A percentile compares a stretch with the other conserved stretches of the same genome.
phyloP scores from a whole-genome alignment of 2,888 invertebrate species.

The Dilophus febrilis region DNA sequence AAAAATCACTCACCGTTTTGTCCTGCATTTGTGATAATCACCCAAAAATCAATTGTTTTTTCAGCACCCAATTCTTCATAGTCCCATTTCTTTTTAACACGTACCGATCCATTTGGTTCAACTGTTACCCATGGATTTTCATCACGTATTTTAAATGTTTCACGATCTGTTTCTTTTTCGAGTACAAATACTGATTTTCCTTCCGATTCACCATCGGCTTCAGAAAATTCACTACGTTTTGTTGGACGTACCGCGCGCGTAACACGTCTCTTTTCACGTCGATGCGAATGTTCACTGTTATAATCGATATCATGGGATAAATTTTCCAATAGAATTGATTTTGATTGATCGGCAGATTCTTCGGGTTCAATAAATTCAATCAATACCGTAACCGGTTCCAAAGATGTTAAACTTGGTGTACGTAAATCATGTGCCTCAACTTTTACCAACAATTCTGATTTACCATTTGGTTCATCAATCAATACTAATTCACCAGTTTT shows the following conservation, averaged over 20 bases:
- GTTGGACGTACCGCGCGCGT: slow-evolving; percentile 88
- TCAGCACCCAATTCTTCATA: slow-evolving; percentile 87
- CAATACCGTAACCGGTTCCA: slow-evolving; percentile 55
- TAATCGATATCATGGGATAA: slow-evolving; percentile 30
- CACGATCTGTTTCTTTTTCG: slow-evolving; percentile 81
- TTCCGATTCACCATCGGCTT: slow-evolving; percentile 77
- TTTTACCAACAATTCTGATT: slow-evolving; percentile 48
- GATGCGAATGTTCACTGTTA: slow-evolving; percentile 36
- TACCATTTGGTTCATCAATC: slow-evolving; percentile 52
- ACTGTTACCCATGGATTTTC: slow-evolving; percentile 91
- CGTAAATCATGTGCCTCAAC: slow-evolving; percentile 73
- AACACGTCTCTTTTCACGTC: slow-evolving; percentile 57
- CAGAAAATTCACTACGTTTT: slow-evolving; percentile 79
- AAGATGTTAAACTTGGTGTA: slow-evolving; percentile 50
- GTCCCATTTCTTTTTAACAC: slow-evolving; percentile 94
- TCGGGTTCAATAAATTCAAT: slow-evolving; percentile 42
- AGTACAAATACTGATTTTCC: slow-evolving; percentile 76
- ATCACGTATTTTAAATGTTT: slow-evolving; percentile 83
- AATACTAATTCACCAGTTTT: slow-evolving; percentile 81
- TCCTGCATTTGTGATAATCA: slow-evolving; percentile 68
- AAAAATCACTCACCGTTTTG: slow-evolving; percentile 48
- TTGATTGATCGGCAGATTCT: slow-evolving; percentile 34
- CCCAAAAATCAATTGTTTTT: slow-evolving; percentile 93
- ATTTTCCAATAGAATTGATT: slow-evolving; percentile 40
- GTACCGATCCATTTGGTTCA: slow-evolving; percentile 77